Conservation (phyloP, 2,113 vertebrate genomes). For the Tringa solitaria region DNA sequence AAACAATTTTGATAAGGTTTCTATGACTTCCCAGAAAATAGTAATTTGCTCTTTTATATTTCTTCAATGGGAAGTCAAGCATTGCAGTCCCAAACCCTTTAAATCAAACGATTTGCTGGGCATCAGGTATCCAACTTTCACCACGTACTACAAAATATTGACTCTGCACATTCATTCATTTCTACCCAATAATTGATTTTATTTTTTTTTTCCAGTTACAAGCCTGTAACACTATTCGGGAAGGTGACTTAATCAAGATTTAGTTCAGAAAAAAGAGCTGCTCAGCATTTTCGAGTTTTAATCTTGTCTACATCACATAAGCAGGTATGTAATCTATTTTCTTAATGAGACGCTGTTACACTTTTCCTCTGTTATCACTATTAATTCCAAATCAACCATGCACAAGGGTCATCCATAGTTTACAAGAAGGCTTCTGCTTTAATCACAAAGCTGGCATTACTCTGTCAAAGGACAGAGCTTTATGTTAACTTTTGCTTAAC, state of each 20-base stretch:
- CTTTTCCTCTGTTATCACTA: neutral
- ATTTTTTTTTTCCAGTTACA: neutral
- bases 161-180: slow-evolving; percentile 34
- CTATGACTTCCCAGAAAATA: slow-evolving; percentile 52
- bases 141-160: slow-evolving; percentile 38
- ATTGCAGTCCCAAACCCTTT: slow-evolving; percentile 47
- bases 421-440: neutral
- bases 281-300: neutral
- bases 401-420: neutral
- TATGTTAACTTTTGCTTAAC: neutral
- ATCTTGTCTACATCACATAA: neutral
- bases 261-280: slow-evolving; percentile 2
- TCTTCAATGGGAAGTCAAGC: slow-evolving; percentile 57
- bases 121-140: slow-evolving; percentile 44
- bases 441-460: neutral
- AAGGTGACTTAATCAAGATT: slow-evolving; percentile 21
- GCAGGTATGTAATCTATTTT: neutral
- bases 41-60: slow-evolving; percentile 62
- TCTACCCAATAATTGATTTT: slow-evolving; percentile 32
- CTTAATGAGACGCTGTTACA: neutral
- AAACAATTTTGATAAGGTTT: slow-evolving; percentile 61
- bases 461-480: slow-evolving; percentile 9
- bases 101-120: slow-evolving; percentile 63
- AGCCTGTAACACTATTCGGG: neutral
- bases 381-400: neutral